phyloP scores from a whole-genome alignment of 1,140 invertebrate species.

The Bradysia coprophila region DNA sequence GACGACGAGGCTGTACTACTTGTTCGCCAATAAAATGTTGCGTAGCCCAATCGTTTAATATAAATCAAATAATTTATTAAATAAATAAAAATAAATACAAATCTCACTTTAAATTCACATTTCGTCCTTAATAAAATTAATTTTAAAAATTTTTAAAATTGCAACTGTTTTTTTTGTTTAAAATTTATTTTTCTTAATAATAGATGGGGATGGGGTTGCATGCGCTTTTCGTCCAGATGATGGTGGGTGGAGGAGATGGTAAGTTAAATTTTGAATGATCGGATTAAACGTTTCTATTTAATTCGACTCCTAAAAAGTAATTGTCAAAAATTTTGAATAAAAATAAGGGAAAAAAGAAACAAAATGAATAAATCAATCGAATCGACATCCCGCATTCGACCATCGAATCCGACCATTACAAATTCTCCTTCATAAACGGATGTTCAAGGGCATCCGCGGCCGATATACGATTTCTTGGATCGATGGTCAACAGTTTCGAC shows the following conservation, averaged over 20 bases:
- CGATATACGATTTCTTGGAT: constrained; percentile 95
- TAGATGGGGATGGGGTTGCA: not conserved
- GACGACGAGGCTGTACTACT: no score
- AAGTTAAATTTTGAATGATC: no score
- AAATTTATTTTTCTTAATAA: not conserved
- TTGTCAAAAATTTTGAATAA: no score
- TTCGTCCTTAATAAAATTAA: no score
- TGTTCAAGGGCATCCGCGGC: constrained; percentile 95
- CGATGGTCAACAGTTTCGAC: constrained; percentile 97
- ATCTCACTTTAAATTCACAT: constrained; percentile 1
- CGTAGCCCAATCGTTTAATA: no score
- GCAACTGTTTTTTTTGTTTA: not conserved
- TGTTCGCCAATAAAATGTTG: no score
- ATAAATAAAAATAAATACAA: constrained; percentile 3
- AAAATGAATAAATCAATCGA: no score
- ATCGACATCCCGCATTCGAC: no score
- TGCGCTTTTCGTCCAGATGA: not conserved
- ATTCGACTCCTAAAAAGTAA: no score
- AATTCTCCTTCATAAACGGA: constrained; percentile 37
- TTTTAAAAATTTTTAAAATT: not conserved
- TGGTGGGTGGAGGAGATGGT: not conserved
- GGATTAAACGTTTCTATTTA: no score
- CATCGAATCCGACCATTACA: no score
- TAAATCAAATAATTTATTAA: constrained; percentile 3
- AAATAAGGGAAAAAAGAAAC: no score